Conservation (phyloP, 2,113 vertebrate species). For the Dendropsophus ebraccatus region DNA sequence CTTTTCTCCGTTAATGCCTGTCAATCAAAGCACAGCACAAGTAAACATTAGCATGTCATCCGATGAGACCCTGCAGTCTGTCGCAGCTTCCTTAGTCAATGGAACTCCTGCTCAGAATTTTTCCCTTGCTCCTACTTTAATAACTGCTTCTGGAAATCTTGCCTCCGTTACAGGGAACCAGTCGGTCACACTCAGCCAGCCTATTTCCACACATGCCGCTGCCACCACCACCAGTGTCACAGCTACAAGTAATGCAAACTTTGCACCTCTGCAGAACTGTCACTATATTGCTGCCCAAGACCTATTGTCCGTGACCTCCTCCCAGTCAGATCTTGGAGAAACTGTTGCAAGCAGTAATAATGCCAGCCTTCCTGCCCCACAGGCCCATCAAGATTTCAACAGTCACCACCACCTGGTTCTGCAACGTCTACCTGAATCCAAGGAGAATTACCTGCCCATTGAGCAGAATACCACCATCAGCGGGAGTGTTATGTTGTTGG, state of each 20-base stretch:
- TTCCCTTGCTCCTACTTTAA: slow-evolving; percentile 73
- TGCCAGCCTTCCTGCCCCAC: slow-evolving; percentile 67
- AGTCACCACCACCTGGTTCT: slow-evolving; percentile 80
- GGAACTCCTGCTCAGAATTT: slow-evolving; percentile 75
- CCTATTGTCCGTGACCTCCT: slow-evolving; percentile 74
- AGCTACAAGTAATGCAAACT: slow-evolving; percentile 81
- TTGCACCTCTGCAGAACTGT: slow-evolving; percentile 81
- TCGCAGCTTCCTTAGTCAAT: slow-evolving; percentile 76
- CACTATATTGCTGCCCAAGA: slow-evolving; percentile 78
- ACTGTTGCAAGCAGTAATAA: slow-evolving; percentile 68
- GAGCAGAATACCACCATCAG: slow-evolving; percentile 78
- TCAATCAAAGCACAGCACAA: slow-evolving; percentile 83
- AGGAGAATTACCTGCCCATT: slow-evolving; percentile 84
- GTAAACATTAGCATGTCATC: slow-evolving; percentile 79
- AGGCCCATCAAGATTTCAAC: slow-evolving; percentile 79
- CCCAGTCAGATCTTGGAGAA: slow-evolving; percentile 72
- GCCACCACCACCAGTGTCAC: slow-evolving; percentile 83
- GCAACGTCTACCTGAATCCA: slow-evolving; percentile 80
- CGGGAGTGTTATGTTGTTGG: slow-evolving; percentile 75
- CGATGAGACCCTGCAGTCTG: slow-evolving; percentile 75
- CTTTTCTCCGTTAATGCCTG: slow-evolving; percentile 88
- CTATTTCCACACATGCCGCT: slow-evolving; percentile 73
- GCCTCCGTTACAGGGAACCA: slow-evolving; percentile 67
- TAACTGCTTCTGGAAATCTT: slow-evolving; percentile 75
- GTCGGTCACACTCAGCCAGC: slow-evolving; percentile 64